phyloP scores from a whole-genome alignment of 2,113 vertebrate species.

The Pelodiscus sinensis region DNA sequence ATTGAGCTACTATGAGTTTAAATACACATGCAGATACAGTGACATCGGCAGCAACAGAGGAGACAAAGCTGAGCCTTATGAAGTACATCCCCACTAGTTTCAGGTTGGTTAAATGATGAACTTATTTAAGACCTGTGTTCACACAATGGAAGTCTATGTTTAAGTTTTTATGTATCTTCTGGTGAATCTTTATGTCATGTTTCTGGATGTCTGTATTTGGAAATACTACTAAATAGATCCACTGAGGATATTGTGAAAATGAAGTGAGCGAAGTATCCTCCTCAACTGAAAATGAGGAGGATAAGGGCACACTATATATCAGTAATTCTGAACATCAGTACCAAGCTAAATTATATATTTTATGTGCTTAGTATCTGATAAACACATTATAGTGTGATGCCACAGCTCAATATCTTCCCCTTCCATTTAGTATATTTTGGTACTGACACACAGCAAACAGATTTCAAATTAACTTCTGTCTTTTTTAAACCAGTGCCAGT shows the following conservation, averaged over 20 bases:
- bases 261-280: too few relatives aligned
- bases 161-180: neutral
- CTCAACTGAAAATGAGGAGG: neutral
- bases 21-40: too few relatives aligned
- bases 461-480: slow-evolving; percentile 32
- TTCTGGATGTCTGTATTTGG: neutral
- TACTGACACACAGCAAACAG: neutral
- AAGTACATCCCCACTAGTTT: too few relatives aligned
- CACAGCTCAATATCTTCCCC: neutral
- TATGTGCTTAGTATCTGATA: neutral
- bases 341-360: neutral
- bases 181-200: neutral
- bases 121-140: neutral
- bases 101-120: neutral
- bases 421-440: slow-evolving; percentile 16
- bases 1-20: too few relatives aligned
- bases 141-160: fast-evolving
- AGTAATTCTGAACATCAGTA: too few relatives aligned
- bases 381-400: neutral
- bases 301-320: too few relatives aligned
- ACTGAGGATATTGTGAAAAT: too few relatives aligned
- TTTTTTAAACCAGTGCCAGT: slow-evolving; percentile 18
- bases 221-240: neutral
- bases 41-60: too few relatives aligned
- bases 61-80: too few relatives aligned